Percentiles rank a stretch among this genome's conserved stretches.
phyloP scores from a whole-genome alignment of 2,113 vertebrate genomes.

The Heliornis fulica region DNA sequence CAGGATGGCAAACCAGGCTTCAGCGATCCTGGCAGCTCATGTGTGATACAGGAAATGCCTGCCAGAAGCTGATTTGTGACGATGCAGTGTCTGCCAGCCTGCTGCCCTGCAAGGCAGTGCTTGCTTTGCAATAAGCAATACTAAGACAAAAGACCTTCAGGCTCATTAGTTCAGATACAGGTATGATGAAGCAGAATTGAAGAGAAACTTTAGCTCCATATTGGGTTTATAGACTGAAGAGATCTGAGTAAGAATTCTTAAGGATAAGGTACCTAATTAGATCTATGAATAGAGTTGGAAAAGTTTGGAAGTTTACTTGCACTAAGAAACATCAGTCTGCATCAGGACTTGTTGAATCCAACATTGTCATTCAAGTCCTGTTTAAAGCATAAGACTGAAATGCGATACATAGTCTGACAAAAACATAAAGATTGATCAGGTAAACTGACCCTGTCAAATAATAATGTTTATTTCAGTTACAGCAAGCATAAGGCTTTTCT shows the following conservation, averaged over 20 bases:
- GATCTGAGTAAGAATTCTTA: not conserved
- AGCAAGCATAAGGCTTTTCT: not conserved
- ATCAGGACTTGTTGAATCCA: not conserved
- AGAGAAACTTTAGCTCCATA: not conserved
- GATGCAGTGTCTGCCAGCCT: not conserved
- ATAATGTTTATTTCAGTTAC: slow-evolving; percentile 32
- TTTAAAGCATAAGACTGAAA: not conserved
- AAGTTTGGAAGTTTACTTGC: not conserved
- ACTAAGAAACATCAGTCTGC: not conserved
- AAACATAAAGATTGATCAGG: not conserved
- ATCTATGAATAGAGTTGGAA: not conserved
- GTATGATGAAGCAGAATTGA: not conserved
- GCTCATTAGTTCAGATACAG: not conserved
- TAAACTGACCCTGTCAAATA: not conserved
- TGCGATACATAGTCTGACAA: not conserved
- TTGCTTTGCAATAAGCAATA: not conserved
- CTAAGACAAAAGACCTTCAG: not conserved
- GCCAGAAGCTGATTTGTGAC: not conserved
- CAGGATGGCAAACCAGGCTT: not conserved
- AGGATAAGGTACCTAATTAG: not conserved
- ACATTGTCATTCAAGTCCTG: not conserved
- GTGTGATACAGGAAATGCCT: slow-evolving; percentile 27
- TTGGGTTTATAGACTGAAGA: not conserved
- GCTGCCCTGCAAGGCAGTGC: not conserved
- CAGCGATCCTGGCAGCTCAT: fast-evolving